These are phyloP conservation scores for Euglossa dilemma DNA, from an alignment of 1,140 invertebrate species.

Conservation along the genomic window DNA sequence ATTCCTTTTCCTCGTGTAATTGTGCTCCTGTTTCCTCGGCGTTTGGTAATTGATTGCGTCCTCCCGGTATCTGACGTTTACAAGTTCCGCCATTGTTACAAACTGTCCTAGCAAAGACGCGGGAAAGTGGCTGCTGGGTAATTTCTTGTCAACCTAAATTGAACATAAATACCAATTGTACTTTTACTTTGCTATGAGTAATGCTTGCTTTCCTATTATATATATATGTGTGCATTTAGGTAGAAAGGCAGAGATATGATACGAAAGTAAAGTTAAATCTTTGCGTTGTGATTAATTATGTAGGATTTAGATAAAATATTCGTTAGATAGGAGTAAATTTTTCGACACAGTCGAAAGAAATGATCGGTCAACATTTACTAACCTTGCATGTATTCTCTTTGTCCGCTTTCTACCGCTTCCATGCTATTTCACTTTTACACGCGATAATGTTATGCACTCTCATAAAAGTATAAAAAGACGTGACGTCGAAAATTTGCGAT, in stretches of 20 bases:
- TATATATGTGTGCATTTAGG: not conserved
- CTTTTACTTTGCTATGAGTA: not conserved
- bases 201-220: not conserved
- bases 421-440: not conserved
- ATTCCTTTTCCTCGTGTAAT: not conserved
- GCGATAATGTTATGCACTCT: not conserved
- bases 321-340: not conserved
- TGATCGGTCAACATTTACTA: not conserved
- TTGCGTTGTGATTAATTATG: not conserved
- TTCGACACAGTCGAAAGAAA: not conserved
- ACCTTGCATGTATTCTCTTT: not conserved
- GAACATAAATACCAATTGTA: not conserved
- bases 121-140: not conserved
- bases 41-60: not conserved
- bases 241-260: no score
- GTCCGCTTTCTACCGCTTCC: not conserved
- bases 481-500: constrained; percentile 2
- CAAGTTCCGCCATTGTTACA: not conserved
- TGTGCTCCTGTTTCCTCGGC: not conserved
- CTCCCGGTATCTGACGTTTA: not conserved
- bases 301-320: not conserved
- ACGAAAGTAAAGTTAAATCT: no score
- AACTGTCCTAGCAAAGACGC: not conserved
- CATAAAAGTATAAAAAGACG: not conserved
- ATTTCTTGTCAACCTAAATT: not conserved